Evolutionary conservation across 2,113 vertebrate species (phyloP), one percentile per base, ranked within the genome.

Genomic region (Lasiurus borealis): DNA sequence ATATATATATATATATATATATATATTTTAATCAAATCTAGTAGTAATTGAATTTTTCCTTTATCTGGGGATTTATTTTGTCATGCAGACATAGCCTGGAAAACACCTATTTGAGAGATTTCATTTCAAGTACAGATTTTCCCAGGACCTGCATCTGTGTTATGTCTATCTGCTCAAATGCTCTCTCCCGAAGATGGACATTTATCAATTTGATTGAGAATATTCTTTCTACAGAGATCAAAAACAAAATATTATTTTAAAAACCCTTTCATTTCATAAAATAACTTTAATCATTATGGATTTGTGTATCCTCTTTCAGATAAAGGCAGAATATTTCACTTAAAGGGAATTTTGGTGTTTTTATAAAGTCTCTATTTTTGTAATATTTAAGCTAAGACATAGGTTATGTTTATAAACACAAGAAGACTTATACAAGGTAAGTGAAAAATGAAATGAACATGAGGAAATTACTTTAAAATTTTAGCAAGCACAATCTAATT

Each of bases 231-330:
- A 50, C 12, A 64, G 10, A 89, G 6, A 91, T 44, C 64, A 72
- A 69, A 95, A 85, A 19, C 52, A 93, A 82, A 95, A 29, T 95
- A 88, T 44, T 9, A 69, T 52, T 46, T 46, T 27, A 69, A 85
- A 86, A 21, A 16, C 0, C 34, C 6, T 75, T 90, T 5, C 0
- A 78, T 64, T 84, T 91, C 12, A 76, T 93, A 25, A 69, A 19
- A 31, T 46, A 59, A 86, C 18, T 87, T 93, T 81, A 75, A 68
- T 96, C 5, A 7, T 78, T 19, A 15, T 75, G 12, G 15, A 19
- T 12, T 73, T 40, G 3, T 72, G 1, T 72, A 59, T 72, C 6
- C 3, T 34, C 6, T 87, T 31, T 25, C 11, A 64, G 6, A 62
- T 71, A 50, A 80, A 95, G 75, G 66, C 2, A 84, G 44, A 66